Conservation (phyloP, 2,888 invertebrate genomes). For the Drosophila falleni region DNA sequence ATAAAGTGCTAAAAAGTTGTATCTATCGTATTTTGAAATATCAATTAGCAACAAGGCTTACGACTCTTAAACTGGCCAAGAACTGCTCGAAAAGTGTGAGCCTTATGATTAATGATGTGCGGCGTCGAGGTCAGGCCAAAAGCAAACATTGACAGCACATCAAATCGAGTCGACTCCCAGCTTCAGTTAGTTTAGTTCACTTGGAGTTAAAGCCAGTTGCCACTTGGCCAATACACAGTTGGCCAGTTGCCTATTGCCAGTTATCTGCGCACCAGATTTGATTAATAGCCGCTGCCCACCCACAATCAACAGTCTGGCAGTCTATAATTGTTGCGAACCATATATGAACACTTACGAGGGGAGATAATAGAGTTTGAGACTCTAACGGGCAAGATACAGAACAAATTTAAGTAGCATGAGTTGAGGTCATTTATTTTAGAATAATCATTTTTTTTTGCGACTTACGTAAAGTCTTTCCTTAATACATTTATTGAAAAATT, state of each 20-base stretch:
- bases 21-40: constrained; percentile 48
- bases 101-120: constrained; percentile 64
- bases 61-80: constrained; percentile 25
- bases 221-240: constrained; percentile 24
- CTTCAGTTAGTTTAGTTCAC: constrained; percentile 10
- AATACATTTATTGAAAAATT: too few relatives aligned
- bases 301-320: constrained; percentile 54
- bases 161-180: constrained; percentile 42
- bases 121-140: constrained; percentile 38
- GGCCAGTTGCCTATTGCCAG: constrained; percentile 48
- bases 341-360: constrained; percentile 5
- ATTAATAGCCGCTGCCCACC: constrained; percentile 71
- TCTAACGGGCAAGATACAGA: neutral
- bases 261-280: constrained; percentile 65
- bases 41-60: constrained; percentile 62
- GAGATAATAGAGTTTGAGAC: constrained; percentile 1
- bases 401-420: neutral
- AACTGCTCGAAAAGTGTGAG: constrained; percentile 26
- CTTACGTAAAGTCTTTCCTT: too few relatives aligned
- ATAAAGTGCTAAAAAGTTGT: constrained; percentile 25
- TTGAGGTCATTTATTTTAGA: neutral
- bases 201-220: constrained; percentile 13
- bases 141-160: constrained; percentile 62
- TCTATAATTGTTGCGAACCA: constrained; percentile 52
- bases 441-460: too few relatives aligned